Evolutionary conservation across 1,140 invertebrate genomes (phyloP).

Genomic region (Maconellicoccus hirsutus): DNA sequence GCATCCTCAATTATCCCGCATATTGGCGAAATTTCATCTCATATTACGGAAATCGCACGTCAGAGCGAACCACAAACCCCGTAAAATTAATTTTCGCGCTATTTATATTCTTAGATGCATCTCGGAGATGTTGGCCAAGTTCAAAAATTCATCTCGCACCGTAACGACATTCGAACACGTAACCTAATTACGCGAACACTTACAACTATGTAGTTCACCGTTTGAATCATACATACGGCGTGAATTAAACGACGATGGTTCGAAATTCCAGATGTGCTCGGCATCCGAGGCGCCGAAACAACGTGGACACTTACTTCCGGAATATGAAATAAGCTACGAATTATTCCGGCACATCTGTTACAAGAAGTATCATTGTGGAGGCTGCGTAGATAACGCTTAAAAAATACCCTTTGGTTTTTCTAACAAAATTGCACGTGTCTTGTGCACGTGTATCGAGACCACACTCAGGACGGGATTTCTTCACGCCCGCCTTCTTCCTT

Average conservation of each 20-base stretch:
- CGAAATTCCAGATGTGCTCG: conserved; percentile 1
- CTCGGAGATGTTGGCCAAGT: too few relatives aligned
- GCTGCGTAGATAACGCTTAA: background rate
- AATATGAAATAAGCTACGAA: background rate
- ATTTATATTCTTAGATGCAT: too few relatives aligned
- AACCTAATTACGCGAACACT: background rate
- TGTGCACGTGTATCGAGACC: background rate
- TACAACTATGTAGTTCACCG: background rate
- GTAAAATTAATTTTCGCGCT: too few relatives aligned
- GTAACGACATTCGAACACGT: background rate
- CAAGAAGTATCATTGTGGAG: background rate
- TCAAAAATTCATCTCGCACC: too few relatives aligned
- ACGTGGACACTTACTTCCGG: conserved; percentile 1
- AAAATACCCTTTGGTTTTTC: background rate
- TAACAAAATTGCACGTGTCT: background rate
- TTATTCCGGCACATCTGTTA: background rate
- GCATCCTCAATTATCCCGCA: too few relatives aligned
- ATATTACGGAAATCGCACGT: too few relatives aligned
- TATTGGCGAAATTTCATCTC: too few relatives aligned
- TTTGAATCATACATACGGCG: background rate
- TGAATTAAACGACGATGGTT: background rate
- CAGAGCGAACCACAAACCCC: too few relatives aligned
- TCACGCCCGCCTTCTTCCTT: background rate
- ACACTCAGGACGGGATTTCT: background rate
- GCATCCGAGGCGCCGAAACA: background rate